A percentile compares a stretch with the other conserved stretches of the same genome.
phyloP scores from a whole-genome alignment of 2,797 vertebrate species.

The Acanthopagrus latus region DNA sequence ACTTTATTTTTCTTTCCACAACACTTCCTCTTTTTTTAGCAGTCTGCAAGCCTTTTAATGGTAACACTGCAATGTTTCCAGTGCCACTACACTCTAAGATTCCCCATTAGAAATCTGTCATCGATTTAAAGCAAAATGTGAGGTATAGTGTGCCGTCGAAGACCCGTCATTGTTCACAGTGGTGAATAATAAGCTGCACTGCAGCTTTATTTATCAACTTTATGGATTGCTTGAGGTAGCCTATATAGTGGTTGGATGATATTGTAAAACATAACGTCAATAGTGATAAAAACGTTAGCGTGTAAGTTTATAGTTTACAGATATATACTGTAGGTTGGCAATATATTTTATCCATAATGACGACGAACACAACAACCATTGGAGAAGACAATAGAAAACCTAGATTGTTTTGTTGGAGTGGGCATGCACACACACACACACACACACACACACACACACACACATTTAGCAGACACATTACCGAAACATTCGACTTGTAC shows the following conservation, averaged over 20 bases:
- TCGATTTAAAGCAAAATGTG: conserved; percentile 33
- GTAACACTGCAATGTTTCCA: not conserved
- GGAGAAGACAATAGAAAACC: conserved; percentile 8
- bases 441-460: not conserved
- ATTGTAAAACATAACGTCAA: conserved; percentile 30
- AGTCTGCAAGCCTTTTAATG: conserved; percentile 30
- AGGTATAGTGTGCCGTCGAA: conserved; percentile 26
- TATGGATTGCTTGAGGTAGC: conserved; percentile 8
- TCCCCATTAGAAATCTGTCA: conserved; percentile 37
- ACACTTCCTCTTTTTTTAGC: conserved; percentile 22
- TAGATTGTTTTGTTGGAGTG: conserved; percentile 1
- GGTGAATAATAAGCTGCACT: conserved; percentile 36
- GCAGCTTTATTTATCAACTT: conserved; percentile 36
- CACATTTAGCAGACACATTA: conserved; percentile 6
- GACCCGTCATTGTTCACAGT: conserved; percentile 1
- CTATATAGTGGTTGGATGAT: conserved; percentile 4
- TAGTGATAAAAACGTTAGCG: conserved; percentile 23
- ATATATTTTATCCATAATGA: conserved; percentile 39
- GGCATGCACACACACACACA: not conserved
- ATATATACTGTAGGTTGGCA: not conserved
- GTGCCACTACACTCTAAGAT: not conserved
- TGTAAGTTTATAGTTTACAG: conserved; percentile 1
- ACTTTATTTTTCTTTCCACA: conserved; percentile 17
- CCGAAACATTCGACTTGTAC: conserved; percentile 6
- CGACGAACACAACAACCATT: conserved; percentile 5